phyloP scores from a whole-genome alignment of 2,888 invertebrate genomes.

The Dryobotodes eremita region DNA sequence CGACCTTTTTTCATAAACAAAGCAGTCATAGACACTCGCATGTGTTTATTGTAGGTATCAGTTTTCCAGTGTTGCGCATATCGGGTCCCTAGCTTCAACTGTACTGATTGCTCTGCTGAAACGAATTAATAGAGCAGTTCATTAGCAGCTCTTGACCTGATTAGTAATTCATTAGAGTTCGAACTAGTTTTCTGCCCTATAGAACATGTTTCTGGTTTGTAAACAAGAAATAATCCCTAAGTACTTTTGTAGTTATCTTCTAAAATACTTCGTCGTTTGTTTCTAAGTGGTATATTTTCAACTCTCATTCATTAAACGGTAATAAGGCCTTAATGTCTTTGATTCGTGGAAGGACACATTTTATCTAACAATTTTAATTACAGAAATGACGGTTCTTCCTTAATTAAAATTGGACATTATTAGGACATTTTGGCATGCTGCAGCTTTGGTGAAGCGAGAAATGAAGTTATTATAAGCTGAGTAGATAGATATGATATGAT shows the following conservation, averaged over 20 bases:
- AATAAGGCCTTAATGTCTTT: slow-evolving; percentile 33
- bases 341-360: slow-evolving; percentile 37
- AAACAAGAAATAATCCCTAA: slow-evolving; percentile 23
- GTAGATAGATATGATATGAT: too few species aligned
- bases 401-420: slow-evolving; percentile 4
- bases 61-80: slow-evolving; percentile 11
- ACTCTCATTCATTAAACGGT: slow-evolving; percentile 35
- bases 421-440: slow-evolving; percentile 1
- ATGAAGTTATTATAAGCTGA: background rate
- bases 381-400: slow-evolving; percentile 9
- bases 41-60: slow-evolving; percentile 3
- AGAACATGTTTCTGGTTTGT: slow-evolving; percentile 18
- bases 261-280: slow-evolving; percentile 31
- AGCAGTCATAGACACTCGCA: background rate
- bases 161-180: slow-evolving; percentile 41
- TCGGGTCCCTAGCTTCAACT: background rate
- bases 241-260: slow-evolving; percentile 42
- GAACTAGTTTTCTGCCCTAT: slow-evolving; percentile 10
- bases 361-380: slow-evolving; percentile 27
- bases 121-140: slow-evolving; percentile 30
- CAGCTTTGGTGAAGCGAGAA: background rate
- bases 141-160: slow-evolving; percentile 48
- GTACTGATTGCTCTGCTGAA: slow-evolving; percentile 27
- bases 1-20: slow-evolving; percentile 44
- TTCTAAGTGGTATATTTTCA: slow-evolving; percentile 23